phyloP scores from a whole-genome alignment of 2,113 vertebrate species.

The Xenopus laevis region DNA sequence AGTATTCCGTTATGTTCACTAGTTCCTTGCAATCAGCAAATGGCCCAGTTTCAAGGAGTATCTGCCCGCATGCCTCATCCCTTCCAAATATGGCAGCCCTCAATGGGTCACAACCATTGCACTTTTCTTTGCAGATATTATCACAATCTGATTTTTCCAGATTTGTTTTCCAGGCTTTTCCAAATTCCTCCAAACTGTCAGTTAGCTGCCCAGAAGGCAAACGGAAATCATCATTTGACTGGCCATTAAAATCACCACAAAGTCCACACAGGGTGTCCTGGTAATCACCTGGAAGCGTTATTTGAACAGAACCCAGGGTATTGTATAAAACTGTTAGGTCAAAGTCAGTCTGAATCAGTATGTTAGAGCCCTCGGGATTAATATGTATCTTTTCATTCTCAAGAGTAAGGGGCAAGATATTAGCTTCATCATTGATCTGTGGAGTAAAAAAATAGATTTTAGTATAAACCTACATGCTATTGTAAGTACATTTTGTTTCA shows the following conservation, averaged over 20 bases:
- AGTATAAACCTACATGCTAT: too few relatives aligned
- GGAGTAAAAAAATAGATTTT: too few relatives aligned
- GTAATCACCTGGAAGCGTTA: conserved; percentile 60
- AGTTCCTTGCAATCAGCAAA: conserved; percentile 59
- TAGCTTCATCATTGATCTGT: conserved; percentile 50
- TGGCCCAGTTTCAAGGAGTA: conserved; percentile 52
- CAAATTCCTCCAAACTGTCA: conserved; percentile 49
- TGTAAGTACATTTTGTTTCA: too few relatives aligned
- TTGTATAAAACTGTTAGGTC: conserved; percentile 63
- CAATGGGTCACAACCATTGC: conserved; percentile 48
- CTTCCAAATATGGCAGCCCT: conserved; percentile 46
- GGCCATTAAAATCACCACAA: conserved; percentile 65
- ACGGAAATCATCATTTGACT: conserved; percentile 53
- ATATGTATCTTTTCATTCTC: conserved; percentile 53
- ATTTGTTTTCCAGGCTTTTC: conserved; percentile 54
- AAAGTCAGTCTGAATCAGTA: conserved; percentile 59
- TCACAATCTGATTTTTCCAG: conserved; percentile 44
- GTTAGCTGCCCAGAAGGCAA: conserved; percentile 50
- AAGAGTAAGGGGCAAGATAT: conserved; percentile 58
- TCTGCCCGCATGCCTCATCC: conserved; percentile 56
- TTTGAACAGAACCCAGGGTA: conserved; percentile 56
- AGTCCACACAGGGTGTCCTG: conserved; percentile 60
- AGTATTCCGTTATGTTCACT: conserved; percentile 55
- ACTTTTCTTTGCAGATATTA: conserved; percentile 53
- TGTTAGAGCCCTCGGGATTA: conserved; percentile 56